Evolutionary conservation across 2,888 invertebrate genomes (phyloP).

Genomic region (Netelia fuscicornis): DNA sequence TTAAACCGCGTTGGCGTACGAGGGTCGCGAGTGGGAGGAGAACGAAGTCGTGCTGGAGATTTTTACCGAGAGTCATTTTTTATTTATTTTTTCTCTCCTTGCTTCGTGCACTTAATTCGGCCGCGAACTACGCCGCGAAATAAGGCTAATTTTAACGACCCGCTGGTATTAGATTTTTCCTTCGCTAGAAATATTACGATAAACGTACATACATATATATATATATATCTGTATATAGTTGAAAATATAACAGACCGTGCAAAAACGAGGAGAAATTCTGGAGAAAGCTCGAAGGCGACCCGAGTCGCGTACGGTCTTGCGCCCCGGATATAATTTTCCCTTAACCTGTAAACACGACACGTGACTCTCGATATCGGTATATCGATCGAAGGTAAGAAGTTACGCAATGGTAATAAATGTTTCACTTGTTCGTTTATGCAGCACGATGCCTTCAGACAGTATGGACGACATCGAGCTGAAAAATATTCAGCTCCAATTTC

Average conservation of each 20-base stretch:
- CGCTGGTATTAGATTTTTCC: conserved; percentile 15
- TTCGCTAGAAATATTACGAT: conserved; percentile 1
- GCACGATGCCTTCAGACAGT: conserved; percentile 94
- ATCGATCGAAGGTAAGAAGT: background rate
- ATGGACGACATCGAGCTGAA: conserved; percentile 97
- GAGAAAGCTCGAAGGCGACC: conserved; percentile 68
- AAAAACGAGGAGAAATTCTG: conserved; percentile 20
- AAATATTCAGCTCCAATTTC: conserved; percentile 94
- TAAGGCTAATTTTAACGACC: conserved; percentile 41
- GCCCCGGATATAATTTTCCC: conserved; percentile 4
- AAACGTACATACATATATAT: background rate
- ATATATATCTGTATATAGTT: background rate
- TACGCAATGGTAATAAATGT: conserved; percentile 9
- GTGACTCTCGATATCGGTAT: background rate
- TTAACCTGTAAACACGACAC: background rate
- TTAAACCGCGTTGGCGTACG: conserved; percentile 24
- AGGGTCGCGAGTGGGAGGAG: conserved; percentile 7
- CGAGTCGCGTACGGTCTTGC: conserved; percentile 47
- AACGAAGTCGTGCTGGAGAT: conserved; percentile 48
- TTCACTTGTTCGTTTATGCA: conserved; percentile 80
- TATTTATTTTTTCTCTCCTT: conserved; percentile 1
- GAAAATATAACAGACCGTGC: background rate
- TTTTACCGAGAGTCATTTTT: conserved; percentile 38
- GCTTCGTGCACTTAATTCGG: background rate
- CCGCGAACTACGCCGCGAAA: conserved; percentile 11